Conservation (phyloP, 2,888 invertebrate species). For the Chrysolina haemoptera region DNA sequence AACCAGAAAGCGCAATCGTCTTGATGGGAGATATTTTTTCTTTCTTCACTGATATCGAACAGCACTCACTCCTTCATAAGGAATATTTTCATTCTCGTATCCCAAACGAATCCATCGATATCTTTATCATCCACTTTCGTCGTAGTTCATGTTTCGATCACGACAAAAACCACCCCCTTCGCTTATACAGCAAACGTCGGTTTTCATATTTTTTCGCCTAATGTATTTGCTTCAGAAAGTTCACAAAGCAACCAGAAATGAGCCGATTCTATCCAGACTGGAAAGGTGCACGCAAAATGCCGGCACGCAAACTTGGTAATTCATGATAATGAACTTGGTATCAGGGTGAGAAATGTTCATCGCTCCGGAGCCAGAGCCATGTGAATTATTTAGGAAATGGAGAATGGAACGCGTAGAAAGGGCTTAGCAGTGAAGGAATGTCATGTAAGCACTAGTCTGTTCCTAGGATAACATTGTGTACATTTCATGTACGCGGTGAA, state of each 20-base stretch:
- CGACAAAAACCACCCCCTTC: not conserved
- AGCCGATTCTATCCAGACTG: conserved; percentile 28
- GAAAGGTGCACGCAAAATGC: conserved; percentile 29
- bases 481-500: too few relatives aligned
- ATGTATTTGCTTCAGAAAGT: conserved; percentile 21
- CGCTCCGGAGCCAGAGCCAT: conserved; percentile 2
- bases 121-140: not conserved
- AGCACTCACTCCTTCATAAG: too few relatives aligned
- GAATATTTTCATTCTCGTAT: too few relatives aligned
- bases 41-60: too few relatives aligned
- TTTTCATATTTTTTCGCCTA: conserved; percentile 12
- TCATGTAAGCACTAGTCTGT: conserved; percentile 2
- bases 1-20: too few relatives aligned
- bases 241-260: conserved; percentile 26
- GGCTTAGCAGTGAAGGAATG: not conserved
- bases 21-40: too few relatives aligned
- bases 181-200: not conserved
- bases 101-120: too few relatives aligned
- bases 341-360: conserved; percentile 30
- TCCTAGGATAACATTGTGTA: too few relatives aligned
- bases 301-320: conserved; percentile 29
- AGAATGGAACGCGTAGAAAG: not conserved
- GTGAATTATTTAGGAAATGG: conserved; percentile 11
- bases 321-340: conserved; percentile 32
- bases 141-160: not conserved